A percentile compares a stretch with the other conserved stretches of the same genome.
phyloP scores from a whole-genome alignment of 2,113 vertebrate genomes.

The Toxotes chatareus region DNA sequence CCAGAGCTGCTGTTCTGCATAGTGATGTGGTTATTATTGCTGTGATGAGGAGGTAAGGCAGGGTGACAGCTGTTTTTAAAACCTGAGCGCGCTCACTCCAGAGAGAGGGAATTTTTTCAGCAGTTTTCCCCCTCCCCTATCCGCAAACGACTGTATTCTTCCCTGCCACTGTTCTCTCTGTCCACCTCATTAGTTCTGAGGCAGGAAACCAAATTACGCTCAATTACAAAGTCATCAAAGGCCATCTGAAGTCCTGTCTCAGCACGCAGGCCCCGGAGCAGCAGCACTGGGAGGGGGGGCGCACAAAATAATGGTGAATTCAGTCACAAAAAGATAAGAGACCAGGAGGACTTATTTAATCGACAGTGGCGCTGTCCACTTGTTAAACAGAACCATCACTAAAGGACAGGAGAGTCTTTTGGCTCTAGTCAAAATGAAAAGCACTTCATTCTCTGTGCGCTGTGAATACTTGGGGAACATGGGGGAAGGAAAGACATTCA shows the following conservation, averaged over 20 bases:
- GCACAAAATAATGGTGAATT: constrained; percentile 29
- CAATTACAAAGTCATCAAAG: constrained; percentile 85
- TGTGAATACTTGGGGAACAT: constrained; percentile 22
- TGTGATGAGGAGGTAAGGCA: constrained; percentile 53
- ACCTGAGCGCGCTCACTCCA: constrained; percentile 49
- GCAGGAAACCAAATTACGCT: constrained; percentile 85
- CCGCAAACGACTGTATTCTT: constrained; percentile 64
- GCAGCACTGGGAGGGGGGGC: background rate
- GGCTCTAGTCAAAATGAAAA: constrained; percentile 12
- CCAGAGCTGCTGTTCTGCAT: constrained; percentile 61
- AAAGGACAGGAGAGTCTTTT: constrained; percentile 9
- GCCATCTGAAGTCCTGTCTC: constrained; percentile 80
- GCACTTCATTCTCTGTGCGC: background rate
- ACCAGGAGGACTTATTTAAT: constrained; percentile 41
- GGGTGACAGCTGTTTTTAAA: constrained; percentile 71
- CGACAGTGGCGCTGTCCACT: background rate
- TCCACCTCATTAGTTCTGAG: constrained; percentile 84
- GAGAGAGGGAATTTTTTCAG: constrained; percentile 9
- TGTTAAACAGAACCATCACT: constrained; percentile 23
- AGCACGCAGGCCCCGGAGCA: constrained; percentile 67
- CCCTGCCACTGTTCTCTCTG: constrained; percentile 64
- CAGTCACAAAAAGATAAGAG: constrained; percentile 9
- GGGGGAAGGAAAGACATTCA: constrained; percentile 1
- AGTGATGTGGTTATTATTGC: constrained; percentile 65
- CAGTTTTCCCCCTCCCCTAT: constrained; percentile 20